Evolutionary conservation across 2,888 invertebrate species (phyloP), one percentile per base, ranked within the genome.

Genomic region (Nomada lathburiana): DNA sequence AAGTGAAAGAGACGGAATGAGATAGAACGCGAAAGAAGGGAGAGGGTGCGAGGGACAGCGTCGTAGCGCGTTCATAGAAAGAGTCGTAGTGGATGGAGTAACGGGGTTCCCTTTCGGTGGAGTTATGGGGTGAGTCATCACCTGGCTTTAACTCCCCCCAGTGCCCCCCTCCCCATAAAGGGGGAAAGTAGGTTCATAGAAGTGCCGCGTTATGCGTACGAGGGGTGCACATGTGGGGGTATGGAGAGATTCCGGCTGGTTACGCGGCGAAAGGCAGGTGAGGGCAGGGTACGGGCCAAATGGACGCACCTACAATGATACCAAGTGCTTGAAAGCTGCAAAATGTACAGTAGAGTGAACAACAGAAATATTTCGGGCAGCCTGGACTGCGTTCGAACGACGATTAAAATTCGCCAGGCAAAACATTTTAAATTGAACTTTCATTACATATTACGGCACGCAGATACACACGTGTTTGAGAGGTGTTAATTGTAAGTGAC

Each of bases 51-150:
- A 47, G 47, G 13, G 47, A 13, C 47, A 65, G 16, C 44, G 59
- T 74, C 57, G 64, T 63, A 47, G 67, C 79, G 75, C 74, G 72
- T 80, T 72, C 68, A 52, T 63, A 65, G 70, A 59, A 68, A 90
- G 89, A 90, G 89, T 88, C 86, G 88, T 84, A 36, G 73, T 81
- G 74, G 74, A 74, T 55, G 70, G 75, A 74, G 72, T 63, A 67
- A 75, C 52, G 71, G 60, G 76, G 73, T 83, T 79, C 83, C 85
- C 85, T 84, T 82, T 85, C 82, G 60, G 84, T 78, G 78, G 76
- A 84, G 86, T 83, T 86, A 84, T 88, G 88, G 92, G 92, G 90
- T 92, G 93, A 93, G 90, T 93, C 93, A 93, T 92, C 93, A 93
- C 92, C 93, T 93, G 93, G 92, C 91, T 86, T 86, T 36, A 36